Percentiles rank a stretch among this genome's conserved stretches.
phyloP scores from a whole-genome alignment of 2,113 vertebrate species.

The Pelodiscus sinensis region DNA sequence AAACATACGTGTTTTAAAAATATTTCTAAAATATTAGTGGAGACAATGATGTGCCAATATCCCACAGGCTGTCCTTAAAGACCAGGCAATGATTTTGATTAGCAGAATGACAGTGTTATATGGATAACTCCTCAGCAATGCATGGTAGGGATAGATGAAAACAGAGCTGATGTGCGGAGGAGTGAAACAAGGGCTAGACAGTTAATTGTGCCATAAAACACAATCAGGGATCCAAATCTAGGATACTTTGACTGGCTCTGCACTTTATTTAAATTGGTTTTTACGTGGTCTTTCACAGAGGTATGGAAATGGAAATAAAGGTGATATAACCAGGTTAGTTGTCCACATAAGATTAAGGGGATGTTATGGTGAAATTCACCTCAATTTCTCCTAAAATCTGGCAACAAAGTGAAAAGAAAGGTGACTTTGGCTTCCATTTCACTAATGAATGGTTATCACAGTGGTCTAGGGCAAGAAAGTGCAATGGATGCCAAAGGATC shows the following conservation, averaged over 20 bases:
- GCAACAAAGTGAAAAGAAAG: neutral
- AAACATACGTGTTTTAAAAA: neutral
- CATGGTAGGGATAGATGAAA: conserved; percentile 20
- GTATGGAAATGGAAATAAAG: neutral
- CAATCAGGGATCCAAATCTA: conserved; percentile 39
- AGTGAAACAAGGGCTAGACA: conserved; percentile 26
- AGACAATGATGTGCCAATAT: neutral
- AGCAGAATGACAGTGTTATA: neutral
- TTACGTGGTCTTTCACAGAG: neutral
- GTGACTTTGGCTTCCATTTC: neutral
- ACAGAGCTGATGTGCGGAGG: conserved; percentile 28
- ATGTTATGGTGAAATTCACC: neutral
- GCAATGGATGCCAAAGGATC: neutral
- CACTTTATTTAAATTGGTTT: conserved; percentile 50
- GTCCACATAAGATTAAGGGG: neutral
- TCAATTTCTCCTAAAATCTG: neutral
- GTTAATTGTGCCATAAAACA: conserved; percentile 19
- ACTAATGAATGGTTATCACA: neutral
- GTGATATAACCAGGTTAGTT: neutral
- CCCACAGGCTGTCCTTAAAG: neutral
- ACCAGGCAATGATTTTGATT: neutral
- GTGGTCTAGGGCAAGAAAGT: neutral
- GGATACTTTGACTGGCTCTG: neutral
- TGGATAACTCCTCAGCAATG: neutral
- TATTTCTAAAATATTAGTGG: neutral